phyloP scores from a whole-genome alignment of 2,888 invertebrate genomes.

The Pheosia gnoma region DNA sequence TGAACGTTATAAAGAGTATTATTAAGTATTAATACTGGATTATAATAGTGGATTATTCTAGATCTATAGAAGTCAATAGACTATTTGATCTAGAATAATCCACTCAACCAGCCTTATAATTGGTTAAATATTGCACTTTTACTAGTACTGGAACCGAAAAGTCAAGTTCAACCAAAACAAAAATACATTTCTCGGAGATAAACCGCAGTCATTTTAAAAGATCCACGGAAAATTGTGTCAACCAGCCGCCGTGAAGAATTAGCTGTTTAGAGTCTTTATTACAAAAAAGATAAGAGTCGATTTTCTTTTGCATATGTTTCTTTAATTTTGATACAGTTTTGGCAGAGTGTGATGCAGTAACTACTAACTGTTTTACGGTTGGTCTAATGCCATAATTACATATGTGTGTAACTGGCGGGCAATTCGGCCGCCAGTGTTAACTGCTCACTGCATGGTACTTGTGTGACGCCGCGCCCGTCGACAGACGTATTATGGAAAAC shows the following conservation, averaged over 20 bases:
- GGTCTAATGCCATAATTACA: slow-evolving; percentile 29
- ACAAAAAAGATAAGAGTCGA: background rate
- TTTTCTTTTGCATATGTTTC: background rate
- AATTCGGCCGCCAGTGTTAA: slow-evolving; percentile 1
- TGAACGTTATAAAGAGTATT: no score
- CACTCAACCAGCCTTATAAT: background rate
- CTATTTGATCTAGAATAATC: background rate
- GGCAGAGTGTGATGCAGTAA: background rate
- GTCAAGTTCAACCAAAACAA: background rate
- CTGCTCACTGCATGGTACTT: background rate
- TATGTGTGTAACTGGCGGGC: slow-evolving; percentile 10
- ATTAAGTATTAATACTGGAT: no score
- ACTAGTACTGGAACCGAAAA: background rate
- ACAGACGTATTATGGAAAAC: slow-evolving; percentile 16
- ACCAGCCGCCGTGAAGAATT: no score
- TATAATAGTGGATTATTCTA: no score
- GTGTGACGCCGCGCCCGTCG: background rate
- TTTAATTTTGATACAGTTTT: background rate
- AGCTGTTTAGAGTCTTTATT: background rate
- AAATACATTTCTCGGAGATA: background rate
- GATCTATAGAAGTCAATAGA: background rate
- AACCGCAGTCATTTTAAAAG: background rate
- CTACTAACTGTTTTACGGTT: slow-evolving; percentile 16
- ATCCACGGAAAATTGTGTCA: background rate
- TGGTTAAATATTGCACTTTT: slow-evolving; percentile 2